Percentiles rank a stretch among this genome's conserved stretches.
Evolutionary conservation across 2,888 invertebrate species (phyloP).

Genomic region (Cerastis rubricosa): DNA sequence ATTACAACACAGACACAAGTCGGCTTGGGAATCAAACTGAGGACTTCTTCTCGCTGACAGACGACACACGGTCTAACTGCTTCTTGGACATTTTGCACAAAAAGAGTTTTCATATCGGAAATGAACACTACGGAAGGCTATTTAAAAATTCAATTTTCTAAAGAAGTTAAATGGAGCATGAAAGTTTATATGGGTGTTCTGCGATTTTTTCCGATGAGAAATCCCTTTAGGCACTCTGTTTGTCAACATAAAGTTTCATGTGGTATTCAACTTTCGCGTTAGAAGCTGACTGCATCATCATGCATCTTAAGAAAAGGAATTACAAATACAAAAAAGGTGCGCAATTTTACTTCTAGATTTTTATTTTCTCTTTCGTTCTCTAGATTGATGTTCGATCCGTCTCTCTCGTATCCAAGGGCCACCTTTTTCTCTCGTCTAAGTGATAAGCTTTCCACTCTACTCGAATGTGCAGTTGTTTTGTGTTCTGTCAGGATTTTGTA

Average conservation of each 20-base stretch:
- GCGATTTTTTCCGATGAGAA: background rate
- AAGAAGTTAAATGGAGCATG: background rate
- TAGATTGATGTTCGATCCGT: conserved; percentile 26
- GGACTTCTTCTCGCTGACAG: background rate
- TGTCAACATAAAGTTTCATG: background rate
- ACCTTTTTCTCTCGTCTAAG: background rate
- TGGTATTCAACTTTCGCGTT: background rate
- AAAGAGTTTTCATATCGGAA: background rate
- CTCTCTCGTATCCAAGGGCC: background rate
- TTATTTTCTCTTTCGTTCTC: conserved; percentile 9
- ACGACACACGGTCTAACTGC: background rate
- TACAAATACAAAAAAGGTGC: conserved; percentile 8
- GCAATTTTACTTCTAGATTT: background rate
- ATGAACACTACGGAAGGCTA: background rate
- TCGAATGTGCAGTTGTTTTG: background rate
- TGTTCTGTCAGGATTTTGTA: background rate
- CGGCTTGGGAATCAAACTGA: background rate
- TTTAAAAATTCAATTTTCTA: too few relatives aligned
- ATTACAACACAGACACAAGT: background rate
- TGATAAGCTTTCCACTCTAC: background rate
- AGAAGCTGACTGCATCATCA: background rate
- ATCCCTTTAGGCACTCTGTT: background rate
- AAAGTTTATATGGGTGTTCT: background rate
- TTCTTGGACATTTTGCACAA: background rate
- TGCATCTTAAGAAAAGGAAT: conserved; percentile 2